Evolutionary conservation across 1,140 invertebrate genomes (phyloP).

Genomic region (Mactra quadrangularis): DNA sequence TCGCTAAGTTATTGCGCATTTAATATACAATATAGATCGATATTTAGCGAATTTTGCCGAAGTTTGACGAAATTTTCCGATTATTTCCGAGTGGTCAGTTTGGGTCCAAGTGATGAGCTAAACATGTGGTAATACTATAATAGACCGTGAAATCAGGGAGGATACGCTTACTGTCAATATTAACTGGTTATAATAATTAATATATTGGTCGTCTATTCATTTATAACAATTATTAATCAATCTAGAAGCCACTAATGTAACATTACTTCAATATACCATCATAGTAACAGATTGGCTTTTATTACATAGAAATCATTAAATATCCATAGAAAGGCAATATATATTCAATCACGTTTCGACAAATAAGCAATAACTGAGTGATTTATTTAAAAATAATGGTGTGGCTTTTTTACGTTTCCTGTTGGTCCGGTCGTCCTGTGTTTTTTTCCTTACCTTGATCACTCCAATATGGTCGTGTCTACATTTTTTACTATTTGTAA

Average conservation of each 20-base stretch:
- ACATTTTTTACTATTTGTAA: too few species aligned
- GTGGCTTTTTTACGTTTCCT: too few species aligned
- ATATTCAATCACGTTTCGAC: conserved; percentile 32
- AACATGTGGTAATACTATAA: too few species aligned
- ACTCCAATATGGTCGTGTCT: too few species aligned
- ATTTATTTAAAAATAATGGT: neutral
- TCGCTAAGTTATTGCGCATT: too few species aligned
- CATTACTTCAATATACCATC: neutral
- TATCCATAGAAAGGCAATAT: neutral
- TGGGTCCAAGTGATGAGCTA: too few species aligned
- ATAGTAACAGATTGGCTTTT: conserved; percentile 25
- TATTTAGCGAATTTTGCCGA: too few species aligned
- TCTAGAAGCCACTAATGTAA: conserved; percentile 50
- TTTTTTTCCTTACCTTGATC: too few species aligned
- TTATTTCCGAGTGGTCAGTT: too few species aligned
- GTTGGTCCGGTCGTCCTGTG: too few species aligned
- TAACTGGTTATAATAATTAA: conserved; percentile 29
- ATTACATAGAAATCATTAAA: conserved; percentile 1
- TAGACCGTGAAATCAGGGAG: neutral
- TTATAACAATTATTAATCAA: conserved; percentile 63
- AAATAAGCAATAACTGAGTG: neutral
- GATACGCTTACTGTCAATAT: conserved; percentile 1
- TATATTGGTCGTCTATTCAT: conserved; percentile 37
- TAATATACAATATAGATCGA: too few species aligned
- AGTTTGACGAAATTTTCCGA: too few species aligned